phyloP scores from a whole-genome alignment of 1,140 invertebrate genomes.

The Nylanderia fulva region DNA sequence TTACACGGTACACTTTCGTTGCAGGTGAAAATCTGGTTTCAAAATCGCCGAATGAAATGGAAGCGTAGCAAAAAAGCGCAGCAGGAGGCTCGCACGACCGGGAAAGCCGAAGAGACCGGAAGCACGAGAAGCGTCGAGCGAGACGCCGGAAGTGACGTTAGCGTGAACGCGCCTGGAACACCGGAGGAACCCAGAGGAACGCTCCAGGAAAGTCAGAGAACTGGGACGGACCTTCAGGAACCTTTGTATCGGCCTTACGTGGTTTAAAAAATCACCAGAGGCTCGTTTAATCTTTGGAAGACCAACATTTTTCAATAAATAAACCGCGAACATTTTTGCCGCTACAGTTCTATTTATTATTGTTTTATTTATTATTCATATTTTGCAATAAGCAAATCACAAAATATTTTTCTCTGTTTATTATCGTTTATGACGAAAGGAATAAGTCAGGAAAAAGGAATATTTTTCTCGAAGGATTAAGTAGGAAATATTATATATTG shows the following conservation, averaged over 20 bases:
- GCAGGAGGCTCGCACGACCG: conserved; percentile 89
- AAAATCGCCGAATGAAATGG: conserved; percentile 98
- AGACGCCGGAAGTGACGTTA: conserved; percentile 77
- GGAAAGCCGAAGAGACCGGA: conserved; percentile 78
- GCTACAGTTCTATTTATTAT: neutral
- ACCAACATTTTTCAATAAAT: conserved; percentile 3
- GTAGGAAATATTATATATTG: conserved; percentile 1
- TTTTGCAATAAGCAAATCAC: neutral
- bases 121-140: conserved; percentile 74
- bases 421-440: neutral
- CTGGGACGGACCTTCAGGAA: conserved; percentile 81
- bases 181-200: conserved; percentile 78
- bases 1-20: conserved; percentile 57
- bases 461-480: neutral
- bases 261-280: conserved; percentile 74
- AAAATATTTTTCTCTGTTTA: neutral
- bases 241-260: conserved; percentile 84
- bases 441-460: neutral
- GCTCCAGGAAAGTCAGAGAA: conserved; percentile 79
- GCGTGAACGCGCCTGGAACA: conserved; percentile 75
- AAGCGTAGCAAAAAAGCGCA: conserved; percentile 97
- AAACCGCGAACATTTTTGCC: neutral
- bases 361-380: neutral
- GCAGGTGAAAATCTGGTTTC: conserved; percentile 98
- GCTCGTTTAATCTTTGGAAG: neutral